These are phyloP conservation scores for Neuroscelio doddi DNA, from an alignment of 2,888 invertebrate species.

Conservation along the genomic window DNA sequence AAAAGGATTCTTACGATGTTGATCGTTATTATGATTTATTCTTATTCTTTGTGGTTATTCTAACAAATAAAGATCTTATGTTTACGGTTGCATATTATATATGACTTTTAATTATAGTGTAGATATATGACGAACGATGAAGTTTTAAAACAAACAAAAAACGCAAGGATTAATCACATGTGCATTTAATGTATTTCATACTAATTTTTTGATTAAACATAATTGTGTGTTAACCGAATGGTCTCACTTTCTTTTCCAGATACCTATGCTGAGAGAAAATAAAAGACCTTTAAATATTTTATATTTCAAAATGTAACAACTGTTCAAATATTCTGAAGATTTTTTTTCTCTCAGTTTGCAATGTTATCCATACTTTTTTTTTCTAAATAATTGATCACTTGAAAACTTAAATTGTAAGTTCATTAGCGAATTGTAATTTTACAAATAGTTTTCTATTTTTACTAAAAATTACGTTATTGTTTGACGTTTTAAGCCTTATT, in stretches of 20 bases:
- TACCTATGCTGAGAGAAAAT: background rate
- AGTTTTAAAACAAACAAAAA: slow-evolving; percentile 53
- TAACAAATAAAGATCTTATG: slow-evolving; percentile 29
- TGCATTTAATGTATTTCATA: slow-evolving; percentile 72
- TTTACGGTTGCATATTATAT: slow-evolving; percentile 54
- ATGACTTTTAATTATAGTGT: slow-evolving; percentile 67
- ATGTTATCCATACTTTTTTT: too few species aligned
- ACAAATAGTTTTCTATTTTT: too few species aligned
- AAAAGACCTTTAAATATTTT: too few species aligned
- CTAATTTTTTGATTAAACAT: slow-evolving; percentile 72
- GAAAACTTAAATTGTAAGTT: too few species aligned
- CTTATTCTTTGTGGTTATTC: slow-evolving; percentile 51
- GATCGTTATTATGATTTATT: slow-evolving; percentile 63
- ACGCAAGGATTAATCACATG: slow-evolving; percentile 68
- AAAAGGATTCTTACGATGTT: slow-evolving; percentile 58
- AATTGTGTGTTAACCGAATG: slow-evolving; percentile 69
- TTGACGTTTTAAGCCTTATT: background rate
- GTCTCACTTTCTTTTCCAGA: slow-evolving; percentile 63
- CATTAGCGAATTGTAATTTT: too few species aligned
- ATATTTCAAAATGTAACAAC: too few species aligned
- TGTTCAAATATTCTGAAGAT: too few species aligned
- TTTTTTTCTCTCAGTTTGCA: too few species aligned
- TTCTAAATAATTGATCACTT: too few species aligned
- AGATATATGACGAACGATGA: slow-evolving; percentile 64
- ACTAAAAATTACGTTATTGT: background rate